Base-by-base conservation (phyloP, 2,888 invertebrate genomes). In the Buathra laborator region DNA sequence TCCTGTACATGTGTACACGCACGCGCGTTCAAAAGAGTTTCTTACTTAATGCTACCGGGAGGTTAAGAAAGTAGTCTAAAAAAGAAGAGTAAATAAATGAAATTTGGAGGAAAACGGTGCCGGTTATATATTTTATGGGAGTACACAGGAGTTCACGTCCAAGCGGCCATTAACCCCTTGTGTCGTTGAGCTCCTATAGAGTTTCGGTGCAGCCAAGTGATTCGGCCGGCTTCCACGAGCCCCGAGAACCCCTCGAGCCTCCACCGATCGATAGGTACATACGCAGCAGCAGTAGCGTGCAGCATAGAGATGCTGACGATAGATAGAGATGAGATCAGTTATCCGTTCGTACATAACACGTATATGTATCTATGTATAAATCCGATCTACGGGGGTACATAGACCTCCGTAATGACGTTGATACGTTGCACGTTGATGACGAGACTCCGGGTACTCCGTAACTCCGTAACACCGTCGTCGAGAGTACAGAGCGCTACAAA, bases 191-290 rank as follows among this genome's bases (percentile, higher is more conserved):
- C 68, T 81, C 76, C 68, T 71, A 51, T 74, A 51, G 81, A 81
- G 84, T 84, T 84, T 84, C 81, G 84, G 84, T 84, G 84, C 84
- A 84, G 84, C 84, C 84, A 84, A 84, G 84, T 84, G 84, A 84
- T 84, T 84, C 84, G 81, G 81, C 84, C 81, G 84, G 81, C 84
- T 84, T 84, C 81, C 84, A 84, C 84, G 74, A 81, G 72, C 77
- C 77, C 84, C 84, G 74, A 81, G 74, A 77, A 77, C 81, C 81
- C 72, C 77, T 81, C 81, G 84, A 81, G 84, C 84, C 84, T 84
- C 84, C 81, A 81, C 84, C 84, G 84, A 84, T 84, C 84, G 84
- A 84, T 84, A 84, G 84, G 84, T 84, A 84, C 84, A 84, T 84
- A 84, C 77, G 84, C 84, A 81, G 81, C 51, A 59, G 46, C 64